Evolutionary conservation across 2,888 invertebrate species (phyloP), one percentile per base, ranked within the genome.

Genomic region (Palloptera scutellata): DNA sequence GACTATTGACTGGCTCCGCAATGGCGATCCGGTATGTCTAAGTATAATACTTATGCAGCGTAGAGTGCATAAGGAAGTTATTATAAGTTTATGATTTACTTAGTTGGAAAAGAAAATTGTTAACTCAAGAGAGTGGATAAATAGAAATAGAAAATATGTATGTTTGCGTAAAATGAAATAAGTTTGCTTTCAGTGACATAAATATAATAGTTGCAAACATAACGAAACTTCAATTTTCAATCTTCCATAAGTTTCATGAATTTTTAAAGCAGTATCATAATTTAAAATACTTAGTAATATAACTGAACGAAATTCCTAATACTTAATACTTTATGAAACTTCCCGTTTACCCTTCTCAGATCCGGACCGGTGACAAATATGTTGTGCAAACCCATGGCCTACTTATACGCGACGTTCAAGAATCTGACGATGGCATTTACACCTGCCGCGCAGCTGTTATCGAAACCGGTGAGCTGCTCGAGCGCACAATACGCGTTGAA

Each of bases 381-480:
- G 88, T 94, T 13, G 89, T 92, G 65, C 90, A 91, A 74, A 86
- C 90, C 0, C 91, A 93, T 74, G 94, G 94, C 0, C 85, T 96
- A 12, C 84, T 91, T 67, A 93, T 96, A 69, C 91, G 90, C 75
- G 90, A 91, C 75, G 91, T 95, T 0, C 88, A 89, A 74, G 92
- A 93, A 81, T 89, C 91, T 15, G 95, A 96, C 77, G 95, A 95
- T 79, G 96, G 95, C 1, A 88, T 91, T 11, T 96, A 96, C 81
- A 92, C 91, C 5, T 96, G 96, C 80, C 89, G 94, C 57, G 96
- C 95, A n/a, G 90, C 92, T 52, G 95, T 95, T 0, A 88, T 91
- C 17, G 88, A 89, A 72, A 93, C 94, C 51, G 96, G 95, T 52
- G 91, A 94, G 80, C 87, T 94, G 6, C 88, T 90, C 62, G 91